Evolutionary conservation across 1,140 invertebrate genomes (phyloP).

Genomic region (Papilio helenus): DNA sequence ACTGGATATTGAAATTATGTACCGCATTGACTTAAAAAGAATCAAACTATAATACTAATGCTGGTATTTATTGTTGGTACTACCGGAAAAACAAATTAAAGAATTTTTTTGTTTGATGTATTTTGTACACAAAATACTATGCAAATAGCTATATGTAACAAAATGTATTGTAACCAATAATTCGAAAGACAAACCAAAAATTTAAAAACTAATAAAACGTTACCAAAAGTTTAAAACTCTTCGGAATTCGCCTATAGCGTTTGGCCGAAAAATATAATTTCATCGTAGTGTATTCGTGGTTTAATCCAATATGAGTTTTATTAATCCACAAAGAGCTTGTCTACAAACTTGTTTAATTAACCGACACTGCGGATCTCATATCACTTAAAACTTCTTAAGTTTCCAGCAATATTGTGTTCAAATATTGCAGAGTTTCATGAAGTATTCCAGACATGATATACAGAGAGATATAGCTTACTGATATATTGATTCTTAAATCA

Average conservation of each 20-base stretch:
- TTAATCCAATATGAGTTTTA: slow-evolving; percentile 21
- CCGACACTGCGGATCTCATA: neutral
- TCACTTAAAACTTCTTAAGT: slow-evolving; percentile 15
- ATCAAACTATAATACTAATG: neutral
- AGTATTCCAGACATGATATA: neutral
- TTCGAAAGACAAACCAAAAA: neutral
- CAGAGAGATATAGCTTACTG: neutral
- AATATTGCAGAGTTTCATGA: neutral
- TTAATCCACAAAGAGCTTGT: slow-evolving; percentile 7
- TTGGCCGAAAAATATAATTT: neutral
- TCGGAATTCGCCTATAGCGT: neutral
- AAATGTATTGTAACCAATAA: neutral
- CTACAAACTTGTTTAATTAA: slow-evolving; percentile 31
- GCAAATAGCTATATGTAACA: no score
- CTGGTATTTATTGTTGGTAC: no score
- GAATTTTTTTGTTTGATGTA: no score
- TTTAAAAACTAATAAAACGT: neutral
- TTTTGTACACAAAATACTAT: no score
- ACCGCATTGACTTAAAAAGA: neutral
- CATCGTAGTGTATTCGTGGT: neutral
- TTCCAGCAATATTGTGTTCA: slow-evolving; percentile 16
- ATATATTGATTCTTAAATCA: neutral
- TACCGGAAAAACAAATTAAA: no score
- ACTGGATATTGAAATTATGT: neutral
- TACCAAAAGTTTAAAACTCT: neutral